phyloP scores from a whole-genome alignment of 1,140 invertebrate species.

The Ctenoplectra terminalis region DNA sequence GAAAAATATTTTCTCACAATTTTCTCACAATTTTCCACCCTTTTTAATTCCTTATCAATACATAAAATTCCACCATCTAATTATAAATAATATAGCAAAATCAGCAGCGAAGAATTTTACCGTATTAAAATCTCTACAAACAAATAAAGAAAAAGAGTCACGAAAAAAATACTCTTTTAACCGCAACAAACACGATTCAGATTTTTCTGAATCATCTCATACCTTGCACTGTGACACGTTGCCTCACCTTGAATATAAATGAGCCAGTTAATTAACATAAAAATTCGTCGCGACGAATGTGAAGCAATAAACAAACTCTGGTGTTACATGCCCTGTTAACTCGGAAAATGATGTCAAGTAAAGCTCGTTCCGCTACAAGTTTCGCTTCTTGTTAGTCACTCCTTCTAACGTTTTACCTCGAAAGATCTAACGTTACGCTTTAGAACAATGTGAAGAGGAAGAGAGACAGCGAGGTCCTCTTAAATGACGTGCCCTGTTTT shows the following conservation, averaged over 20 bases:
- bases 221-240: slow-evolving; percentile 3
- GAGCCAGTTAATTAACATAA: slow-evolving; percentile 8
- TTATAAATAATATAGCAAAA: no score
- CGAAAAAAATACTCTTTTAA: no score
- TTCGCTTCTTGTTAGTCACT: neutral
- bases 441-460: neutral
- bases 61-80: no score
- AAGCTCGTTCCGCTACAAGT: neutral
- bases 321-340: slow-evolving; percentile 2
- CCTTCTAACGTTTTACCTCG: neutral
- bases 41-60: no score
- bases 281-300: neutral
- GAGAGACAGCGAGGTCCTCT: no score
- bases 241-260: slow-evolving; percentile 12
- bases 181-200: no score
- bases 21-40: no score
- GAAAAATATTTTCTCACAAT: no score
- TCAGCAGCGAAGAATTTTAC: no score
- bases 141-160: no score
- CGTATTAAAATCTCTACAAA: no score
- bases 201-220: neutral
- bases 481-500: no score
- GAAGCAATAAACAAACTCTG: slow-evolving; percentile 16
- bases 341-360: slow-evolving; percentile 6
- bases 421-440: slow-evolving; percentile 5